A percentile compares a stretch with the other conserved stretches of the same genome.
Conservation (phyloP, 2,113 vertebrate genomes). For the Carassius gibelio region DNA sequence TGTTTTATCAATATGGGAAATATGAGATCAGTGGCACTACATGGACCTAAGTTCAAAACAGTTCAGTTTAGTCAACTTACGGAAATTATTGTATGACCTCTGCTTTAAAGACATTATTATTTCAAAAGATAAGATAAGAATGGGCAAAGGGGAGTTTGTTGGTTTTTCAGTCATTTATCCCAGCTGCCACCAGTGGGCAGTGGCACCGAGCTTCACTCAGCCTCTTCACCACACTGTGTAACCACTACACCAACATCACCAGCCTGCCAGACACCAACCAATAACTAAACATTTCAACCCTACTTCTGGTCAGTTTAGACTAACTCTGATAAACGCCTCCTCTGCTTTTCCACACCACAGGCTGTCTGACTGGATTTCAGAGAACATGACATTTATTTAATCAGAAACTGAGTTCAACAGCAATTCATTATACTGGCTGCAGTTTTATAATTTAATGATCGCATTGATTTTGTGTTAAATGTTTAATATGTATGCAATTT, state of each 20-base stretch:
- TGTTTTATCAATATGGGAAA: too few relatives aligned
- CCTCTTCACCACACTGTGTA: constrained; percentile 38
- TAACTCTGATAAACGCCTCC: neutral
- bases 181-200: constrained; percentile 78
- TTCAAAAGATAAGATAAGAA: constrained; percentile 6
- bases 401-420: neutral
- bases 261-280: neutral
- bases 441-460: constrained; percentile 6
- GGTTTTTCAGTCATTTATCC: constrained; percentile 66
- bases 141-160: neutral
- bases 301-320: neutral
- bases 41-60: neutral
- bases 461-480: neutral
- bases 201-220: constrained; percentile 74
- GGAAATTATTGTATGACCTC: neutral
- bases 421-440: neutral
- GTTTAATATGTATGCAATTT: neutral
- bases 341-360: neutral
- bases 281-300: constrained; percentile 6
- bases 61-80: neutral
- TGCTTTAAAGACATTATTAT: neutral
- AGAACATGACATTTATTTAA: neutral
- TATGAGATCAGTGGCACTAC: neutral
- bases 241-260: constrained; percentile 36
- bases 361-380: neutral